Base-by-base conservation (phyloP, 2,113 vertebrate species). In the Bufo gargarizans region DNA sequence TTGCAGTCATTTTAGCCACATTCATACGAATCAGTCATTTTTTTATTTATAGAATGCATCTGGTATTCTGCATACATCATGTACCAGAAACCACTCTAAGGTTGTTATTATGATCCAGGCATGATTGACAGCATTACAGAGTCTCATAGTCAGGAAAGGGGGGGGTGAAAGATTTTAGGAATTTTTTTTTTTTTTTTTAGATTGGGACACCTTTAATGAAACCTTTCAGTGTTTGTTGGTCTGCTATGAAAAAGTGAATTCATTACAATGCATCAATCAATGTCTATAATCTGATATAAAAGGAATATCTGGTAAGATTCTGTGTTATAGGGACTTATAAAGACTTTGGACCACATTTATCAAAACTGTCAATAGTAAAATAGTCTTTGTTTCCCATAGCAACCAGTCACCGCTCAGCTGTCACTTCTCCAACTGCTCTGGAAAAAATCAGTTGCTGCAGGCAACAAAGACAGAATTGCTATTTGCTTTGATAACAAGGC, bases 71-170 rank as follows among this genome's bases (percentile, higher is more conserved):
- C 47, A 81, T 87, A 45, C n/a, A 65, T 87, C 49, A 71, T 82
- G 72, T 77, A 81, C 74, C 33, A 87, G 77, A 87, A 71, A n/a
- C 22, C 20, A 10, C 81, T 87, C 50, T 55, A 80, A 72, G 63
- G 50, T 65, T 53, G 74, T 47, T 19, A 50, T 43, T 78, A 78
- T 81, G 82, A 78, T 45, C 50, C 22, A 47, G 10, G 56, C 33
- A 12, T 87, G 77, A 81, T 67, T 71, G 63, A 80, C 71, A 61
- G 50, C 72, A 77, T 86, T 59, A 86, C 72, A 77, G 13, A 85
- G 58, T 77, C 43, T 77, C 56, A 22, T 71, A 78, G 76, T 86
- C 47, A 17, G 53, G 13, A 1, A 33, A 33, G 33, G 33, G 47
- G 14, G 17, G 47, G 14, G 17, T 85, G 45, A 81, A 58, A 16